Base-by-base conservation (phyloP, 1,140 invertebrate genomes). In the Aphidius gifuensis region DNA sequence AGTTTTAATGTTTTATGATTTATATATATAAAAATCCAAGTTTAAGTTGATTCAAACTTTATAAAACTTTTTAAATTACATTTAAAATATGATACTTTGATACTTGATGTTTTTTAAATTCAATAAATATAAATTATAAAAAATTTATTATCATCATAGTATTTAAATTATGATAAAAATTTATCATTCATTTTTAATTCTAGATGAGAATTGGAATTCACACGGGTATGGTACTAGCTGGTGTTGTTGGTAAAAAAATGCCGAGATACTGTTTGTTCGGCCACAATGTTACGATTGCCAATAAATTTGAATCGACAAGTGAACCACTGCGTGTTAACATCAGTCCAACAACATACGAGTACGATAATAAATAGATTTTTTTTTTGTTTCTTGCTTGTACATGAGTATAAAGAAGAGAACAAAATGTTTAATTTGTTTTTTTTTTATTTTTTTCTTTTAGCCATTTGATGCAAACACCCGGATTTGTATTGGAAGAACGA, bases 181-280 rank as follows among this genome's bases (percentile, higher is more conserved):
- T 61, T 55, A 32, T 32, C 43, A 60, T 61, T 61, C 23, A 4
- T 60, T 38, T 32, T 53, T 60, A 66, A 66, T 76, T 82, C 5
- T 83, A 97, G 92, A 97, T 97, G 94, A 83, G 95, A 40, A 96
- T 97, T 68, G 95, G 94, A 5, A 84, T 97, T 5, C 94, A 97
- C 70, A 94, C 92, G 5, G 93, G 92, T 1, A 92, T 92, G 16
- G 92, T 94, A 0, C 74, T 95, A 32, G 92, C 92, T 16, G 93
- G 93, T 1, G 91, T 95, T 1, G 93, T 95, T n/a, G 92, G 92
- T 1, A 90, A 92, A 61, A 93, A 92, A 66, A 94, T 94, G 92
- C 88, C 92, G 8, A 85, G 93, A 68, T 96, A 95, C 70, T 96
- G 93, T 72, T 86, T 96, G 21, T 95, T 95, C 69, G 93, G 93